A percentile compares a stretch with the other conserved stretches of the same genome.
These are phyloP conservation scores for Lithophane leautieri DNA, from an alignment of 2,888 invertebrate genomes.

Conservation along the genomic window DNA sequence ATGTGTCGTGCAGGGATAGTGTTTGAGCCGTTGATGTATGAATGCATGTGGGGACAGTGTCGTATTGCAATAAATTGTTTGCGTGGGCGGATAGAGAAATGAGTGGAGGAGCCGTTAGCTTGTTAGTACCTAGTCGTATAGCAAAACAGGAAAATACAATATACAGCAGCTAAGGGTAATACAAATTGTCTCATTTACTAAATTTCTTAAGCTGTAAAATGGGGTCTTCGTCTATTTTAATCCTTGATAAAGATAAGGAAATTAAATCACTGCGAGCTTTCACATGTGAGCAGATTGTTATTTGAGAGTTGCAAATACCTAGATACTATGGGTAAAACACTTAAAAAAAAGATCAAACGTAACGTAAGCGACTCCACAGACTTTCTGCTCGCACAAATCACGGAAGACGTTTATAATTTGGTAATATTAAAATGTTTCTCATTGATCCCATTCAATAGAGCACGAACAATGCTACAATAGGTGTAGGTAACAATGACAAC, in stretches of 20 bases:
- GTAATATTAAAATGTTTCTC: slow-evolving; percentile 90
- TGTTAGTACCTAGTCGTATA: background rate
- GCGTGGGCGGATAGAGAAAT: slow-evolving; percentile 79
- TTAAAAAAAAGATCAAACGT: background rate
- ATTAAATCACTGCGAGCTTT: background rate
- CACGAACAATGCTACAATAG: slow-evolving; percentile 88
- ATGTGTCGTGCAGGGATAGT: slow-evolving; percentile 82
- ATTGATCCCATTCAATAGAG: slow-evolving; percentile 86
- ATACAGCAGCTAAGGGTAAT: background rate
- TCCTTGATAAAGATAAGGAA: too few species aligned
- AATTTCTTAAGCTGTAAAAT: background rate
- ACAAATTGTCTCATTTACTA: background rate
- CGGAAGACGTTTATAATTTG: slow-evolving; percentile 90
- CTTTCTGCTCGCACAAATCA: slow-evolving; percentile 69
- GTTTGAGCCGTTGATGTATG: slow-evolving; percentile 79
- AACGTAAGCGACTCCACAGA: slow-evolving; percentile 46
- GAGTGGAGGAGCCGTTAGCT: slow-evolving; percentile 62
- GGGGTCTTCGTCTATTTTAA: background rate
- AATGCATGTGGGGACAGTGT: slow-evolving; percentile 87
- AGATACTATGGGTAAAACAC: background rate
- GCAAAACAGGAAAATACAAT: background rate
- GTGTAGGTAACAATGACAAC: slow-evolving; percentile 90
- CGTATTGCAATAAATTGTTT: slow-evolving; percentile 87
- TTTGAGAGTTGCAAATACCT: background rate
- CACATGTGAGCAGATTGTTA: background rate